phyloP scores from a whole-genome alignment of 2,797 vertebrate species.

The Australoheros facetus region DNA sequence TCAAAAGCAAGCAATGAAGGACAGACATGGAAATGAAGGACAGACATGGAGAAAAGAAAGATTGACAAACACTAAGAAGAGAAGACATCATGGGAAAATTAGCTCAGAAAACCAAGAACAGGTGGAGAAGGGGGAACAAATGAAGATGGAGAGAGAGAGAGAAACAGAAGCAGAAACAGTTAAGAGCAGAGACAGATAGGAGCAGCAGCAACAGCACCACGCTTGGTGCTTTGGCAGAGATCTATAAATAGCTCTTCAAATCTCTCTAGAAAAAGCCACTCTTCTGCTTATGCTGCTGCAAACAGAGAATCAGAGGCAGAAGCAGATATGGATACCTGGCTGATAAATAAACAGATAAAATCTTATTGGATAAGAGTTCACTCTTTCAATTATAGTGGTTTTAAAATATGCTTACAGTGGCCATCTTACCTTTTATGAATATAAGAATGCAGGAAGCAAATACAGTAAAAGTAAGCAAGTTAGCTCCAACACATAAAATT shows the following conservation, averaged over 20 bases:
- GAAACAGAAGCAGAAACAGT: conserved; percentile 60
- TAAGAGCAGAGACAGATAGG: conserved; percentile 69
- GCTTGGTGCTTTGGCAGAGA: conserved; percentile 81
- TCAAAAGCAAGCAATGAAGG: conserved; percentile 42
- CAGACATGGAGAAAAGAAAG: conserved; percentile 27
- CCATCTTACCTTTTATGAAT: conserved; percentile 22
- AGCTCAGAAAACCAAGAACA: conserved; percentile 36
- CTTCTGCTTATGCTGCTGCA: conserved; percentile 78
- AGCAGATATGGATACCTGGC: conserved; percentile 66
- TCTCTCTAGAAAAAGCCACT: conserved; percentile 82
- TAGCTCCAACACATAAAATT: conserved; percentile 12
- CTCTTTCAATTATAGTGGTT: conserved; percentile 17
- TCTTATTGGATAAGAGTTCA: conserved; percentile 10
- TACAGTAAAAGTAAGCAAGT: conserved; percentile 27
- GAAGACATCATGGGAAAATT: conserved; percentile 28
- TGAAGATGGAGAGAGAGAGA: conserved; percentile 76
- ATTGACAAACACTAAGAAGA: conserved; percentile 12
- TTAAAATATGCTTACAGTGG: neutral
- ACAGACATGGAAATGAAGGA: conserved; percentile 30
- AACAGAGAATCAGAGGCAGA: conserved; percentile 72
- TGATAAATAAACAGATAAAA: conserved; percentile 39
- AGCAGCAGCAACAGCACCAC: conserved; percentile 83
- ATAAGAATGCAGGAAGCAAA: conserved; percentile 28
- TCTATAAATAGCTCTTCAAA: conserved; percentile 91
- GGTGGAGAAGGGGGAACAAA: conserved; percentile 35